Evolutionary conservation across 2,888 invertebrate species (phyloP).

Genomic region (Allygus modestus): DNA sequence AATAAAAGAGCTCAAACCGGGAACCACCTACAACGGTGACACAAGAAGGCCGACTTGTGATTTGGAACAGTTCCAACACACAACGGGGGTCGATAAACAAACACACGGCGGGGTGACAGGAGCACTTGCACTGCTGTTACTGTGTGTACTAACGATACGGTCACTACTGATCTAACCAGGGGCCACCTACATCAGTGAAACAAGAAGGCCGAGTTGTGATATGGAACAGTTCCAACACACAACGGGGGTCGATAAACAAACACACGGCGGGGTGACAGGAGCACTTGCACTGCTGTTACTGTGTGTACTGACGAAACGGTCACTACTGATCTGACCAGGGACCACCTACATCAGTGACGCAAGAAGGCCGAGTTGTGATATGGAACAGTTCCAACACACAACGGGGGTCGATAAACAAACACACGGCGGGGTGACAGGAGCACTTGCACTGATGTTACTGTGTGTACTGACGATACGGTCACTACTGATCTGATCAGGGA

Average conservation of each 20-base stretch:
- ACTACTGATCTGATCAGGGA: not conserved
- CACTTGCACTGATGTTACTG: not conserved
- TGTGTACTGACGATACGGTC: too few relatives aligned
- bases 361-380: not conserved
- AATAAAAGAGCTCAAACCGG: not conserved
- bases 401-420: not conserved
- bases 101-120: not conserved
- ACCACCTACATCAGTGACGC: not conserved
- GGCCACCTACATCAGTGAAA: not conserved
- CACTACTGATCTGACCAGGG: not conserved
- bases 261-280: not conserved
- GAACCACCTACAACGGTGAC: not conserved
- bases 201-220: constrained; percentile 4
- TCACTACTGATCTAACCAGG: not conserved
- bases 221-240: not conserved
- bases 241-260: not conserved
- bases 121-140: not conserved
- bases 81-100: not conserved
- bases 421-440: not conserved
- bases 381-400: not conserved
- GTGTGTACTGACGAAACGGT: too few relatives aligned
- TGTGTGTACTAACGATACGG: too few relatives aligned
- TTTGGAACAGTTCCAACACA: not conserved
- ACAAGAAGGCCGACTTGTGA: constrained; percentile 7
- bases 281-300: not conserved